Base-by-base conservation (phyloP, 2,888 invertebrate species). In the Lasioglossum figueresi region DNA sequence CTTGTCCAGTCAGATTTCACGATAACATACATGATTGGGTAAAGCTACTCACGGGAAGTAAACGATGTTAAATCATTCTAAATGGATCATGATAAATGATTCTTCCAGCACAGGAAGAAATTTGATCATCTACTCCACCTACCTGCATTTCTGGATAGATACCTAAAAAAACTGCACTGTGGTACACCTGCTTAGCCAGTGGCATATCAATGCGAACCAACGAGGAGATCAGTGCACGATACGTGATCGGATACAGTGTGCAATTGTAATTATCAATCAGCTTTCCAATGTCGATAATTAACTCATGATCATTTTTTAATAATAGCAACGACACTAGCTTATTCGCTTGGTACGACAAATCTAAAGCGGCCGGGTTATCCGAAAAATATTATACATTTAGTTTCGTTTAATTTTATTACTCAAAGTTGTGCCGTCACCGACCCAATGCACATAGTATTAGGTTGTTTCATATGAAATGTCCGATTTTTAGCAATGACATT, bases 61-160 rank as follows among this genome's bases (percentile, higher is more conserved):
- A 68, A 34, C 16, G 1, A 23, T n/a, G n/a, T 48, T 72, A 70
- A 63, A 31, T 1, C n/a, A n/a, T n/a, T n/a, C n/a, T n/a, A n/a
- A n/a, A n/a, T n/a, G n/a, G n/a, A n/a, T n/a, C n/a, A n/a, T n/a
- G 56, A 56, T n/a, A n/a, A 34, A 63, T 31, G 16, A 56, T 59
- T 43, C 8, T 43, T 72, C 48, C 59, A 34, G 12, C 14, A 19
- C 34, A 43, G 79, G 19, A 34, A 56, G 4, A 23, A 34, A 56
- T 63, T 63, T 43, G 59, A 27, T 8, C 73, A 12, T 43, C 10
- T 37, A 1, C 10, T 34, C 27, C 23, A 71, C 70, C 79, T 89
- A 94, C 93, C 91, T 91, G 86, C 14, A 91, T 52, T 70, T 70
- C 83, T 23, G 76, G 87, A 70, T 94, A 94, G 56, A 90, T 63